Evolutionary conservation across 2,113 vertebrate genomes (phyloP).

Genomic region (Gnathonemus echidnorhynchus): DNA sequence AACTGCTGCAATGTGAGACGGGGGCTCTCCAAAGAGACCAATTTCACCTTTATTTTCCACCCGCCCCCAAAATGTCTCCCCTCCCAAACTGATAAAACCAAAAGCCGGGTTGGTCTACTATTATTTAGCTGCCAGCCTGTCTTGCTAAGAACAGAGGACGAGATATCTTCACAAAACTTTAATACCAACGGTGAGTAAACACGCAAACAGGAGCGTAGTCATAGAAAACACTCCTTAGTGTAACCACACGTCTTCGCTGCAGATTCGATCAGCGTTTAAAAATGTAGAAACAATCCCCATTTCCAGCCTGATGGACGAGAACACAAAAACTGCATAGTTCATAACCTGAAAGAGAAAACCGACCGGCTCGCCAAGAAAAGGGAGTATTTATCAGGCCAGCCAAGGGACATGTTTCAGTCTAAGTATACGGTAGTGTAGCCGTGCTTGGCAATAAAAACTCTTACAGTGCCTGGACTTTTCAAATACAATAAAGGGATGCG

Average conservation of each 20-base stretch:
- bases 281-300: background rate
- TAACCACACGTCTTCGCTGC: background rate
- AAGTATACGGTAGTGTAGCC: background rate
- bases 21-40: background rate
- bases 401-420: background rate
- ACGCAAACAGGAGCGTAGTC: background rate
- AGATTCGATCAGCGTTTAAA: background rate
- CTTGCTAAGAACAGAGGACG: background rate
- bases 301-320: background rate
- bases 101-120: background rate
- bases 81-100: background rate
- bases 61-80: background rate
- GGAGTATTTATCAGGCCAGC: background rate
- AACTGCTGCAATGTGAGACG: background rate
- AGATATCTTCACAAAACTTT: background rate
- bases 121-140: background rate
- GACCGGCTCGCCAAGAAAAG: background rate
- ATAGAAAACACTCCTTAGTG: background rate
- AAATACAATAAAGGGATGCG: background rate
- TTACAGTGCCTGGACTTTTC: background rate
- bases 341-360: background rate
- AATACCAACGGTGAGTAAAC: background rate
- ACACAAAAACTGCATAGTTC: background rate
- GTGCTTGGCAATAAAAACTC: background rate
- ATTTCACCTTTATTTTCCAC: conserved; percentile 8